phyloP scores from a whole-genome alignment of 1,140 invertebrate species.

The Cyrtorhinus lividipennis region DNA sequence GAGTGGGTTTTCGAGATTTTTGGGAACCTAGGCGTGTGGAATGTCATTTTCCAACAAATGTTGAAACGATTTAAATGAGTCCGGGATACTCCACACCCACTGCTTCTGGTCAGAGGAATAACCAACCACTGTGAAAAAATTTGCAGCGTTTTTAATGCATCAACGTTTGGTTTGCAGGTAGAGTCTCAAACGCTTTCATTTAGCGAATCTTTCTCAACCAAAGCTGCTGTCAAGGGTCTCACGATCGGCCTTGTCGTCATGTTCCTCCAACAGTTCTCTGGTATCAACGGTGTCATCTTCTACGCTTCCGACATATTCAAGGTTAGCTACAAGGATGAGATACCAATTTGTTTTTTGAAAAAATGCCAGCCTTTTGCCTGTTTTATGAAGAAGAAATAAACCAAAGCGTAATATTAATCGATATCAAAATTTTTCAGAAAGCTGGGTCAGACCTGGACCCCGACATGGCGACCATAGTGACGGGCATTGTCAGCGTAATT shows the following conservation, averaged over 20 bases:
- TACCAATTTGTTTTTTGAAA: background rate
- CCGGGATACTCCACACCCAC: too few species aligned
- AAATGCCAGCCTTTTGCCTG: background rate
- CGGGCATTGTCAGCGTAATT: conserved; percentile 62
- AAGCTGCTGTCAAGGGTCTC: conserved; percentile 47
- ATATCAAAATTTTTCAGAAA: conserved; percentile 28
- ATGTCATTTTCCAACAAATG: too few species aligned
- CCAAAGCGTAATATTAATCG: background rate
- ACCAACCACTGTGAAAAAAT: too few species aligned
- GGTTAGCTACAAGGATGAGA: conserved; percentile 27
- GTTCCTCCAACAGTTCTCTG: conserved; percentile 72
- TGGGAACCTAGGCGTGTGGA: too few species aligned
- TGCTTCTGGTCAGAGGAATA: too few species aligned
- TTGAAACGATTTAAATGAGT: too few species aligned
- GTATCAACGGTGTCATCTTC: conserved; percentile 75
- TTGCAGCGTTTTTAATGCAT: too few species aligned
- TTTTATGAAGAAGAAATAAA: background rate
- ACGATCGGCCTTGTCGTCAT: conserved; percentile 59
- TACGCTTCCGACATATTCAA: conserved; percentile 59
- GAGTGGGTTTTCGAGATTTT: too few species aligned
- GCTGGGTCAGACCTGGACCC: conserved; percentile 41
- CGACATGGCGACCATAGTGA: conserved; percentile 47
- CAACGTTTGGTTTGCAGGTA: background rate
- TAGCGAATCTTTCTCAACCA: conserved; percentile 38
- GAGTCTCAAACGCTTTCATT: conserved; percentile 26